These are phyloP conservation scores for Paraescarpia echinospica DNA, from an alignment of 1,140 invertebrate genomes.

Conservation along the genomic window DNA sequence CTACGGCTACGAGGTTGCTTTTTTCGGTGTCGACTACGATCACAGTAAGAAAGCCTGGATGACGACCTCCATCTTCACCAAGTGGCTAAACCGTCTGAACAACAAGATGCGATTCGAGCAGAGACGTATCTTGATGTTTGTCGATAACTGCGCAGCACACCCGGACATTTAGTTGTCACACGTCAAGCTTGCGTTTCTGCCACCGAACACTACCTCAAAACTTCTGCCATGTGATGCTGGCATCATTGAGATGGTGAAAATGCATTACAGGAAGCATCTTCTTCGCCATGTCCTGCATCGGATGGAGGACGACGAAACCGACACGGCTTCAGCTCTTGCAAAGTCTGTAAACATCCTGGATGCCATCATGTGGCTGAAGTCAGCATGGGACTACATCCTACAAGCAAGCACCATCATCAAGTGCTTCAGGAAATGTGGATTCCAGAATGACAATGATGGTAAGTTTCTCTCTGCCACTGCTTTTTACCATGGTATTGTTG, in stretches of 20 bases:
- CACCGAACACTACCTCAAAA: conserved; percentile 55
- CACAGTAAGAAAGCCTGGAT: conserved; percentile 9
- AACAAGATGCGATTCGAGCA: neutral
- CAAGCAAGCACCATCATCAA: conserved; percentile 5
- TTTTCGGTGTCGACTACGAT: neutral
- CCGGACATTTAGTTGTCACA: conserved; percentile 40
- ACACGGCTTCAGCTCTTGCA: neutral
- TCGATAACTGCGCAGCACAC: conserved; percentile 59
- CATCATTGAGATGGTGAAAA: conserved; percentile 51
- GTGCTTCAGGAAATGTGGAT: conserved; percentile 19
- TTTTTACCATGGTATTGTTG: too few species aligned
- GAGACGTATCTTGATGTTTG: conserved; percentile 49
- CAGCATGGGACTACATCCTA: conserved; percentile 3
- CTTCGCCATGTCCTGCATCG: conserved; percentile 7
- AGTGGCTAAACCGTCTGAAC: neutral
- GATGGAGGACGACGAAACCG: neutral
- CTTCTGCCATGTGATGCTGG: conserved; percentile 59
- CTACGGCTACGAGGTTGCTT: too few species aligned
- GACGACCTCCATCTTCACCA: conserved; percentile 11
- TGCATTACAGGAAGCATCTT: neutral
- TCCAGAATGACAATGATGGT: neutral
- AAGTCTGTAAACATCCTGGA: conserved; percentile 18
- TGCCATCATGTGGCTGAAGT: conserved; percentile 21
- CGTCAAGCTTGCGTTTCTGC: conserved; percentile 55
- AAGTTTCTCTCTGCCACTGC: too few species aligned